A percentile compares a stretch with the other conserved stretches of the same genome.
Conservation (phyloP, 1,140 invertebrate genomes). For the Diachasmimorpha longicaudata region DNA sequence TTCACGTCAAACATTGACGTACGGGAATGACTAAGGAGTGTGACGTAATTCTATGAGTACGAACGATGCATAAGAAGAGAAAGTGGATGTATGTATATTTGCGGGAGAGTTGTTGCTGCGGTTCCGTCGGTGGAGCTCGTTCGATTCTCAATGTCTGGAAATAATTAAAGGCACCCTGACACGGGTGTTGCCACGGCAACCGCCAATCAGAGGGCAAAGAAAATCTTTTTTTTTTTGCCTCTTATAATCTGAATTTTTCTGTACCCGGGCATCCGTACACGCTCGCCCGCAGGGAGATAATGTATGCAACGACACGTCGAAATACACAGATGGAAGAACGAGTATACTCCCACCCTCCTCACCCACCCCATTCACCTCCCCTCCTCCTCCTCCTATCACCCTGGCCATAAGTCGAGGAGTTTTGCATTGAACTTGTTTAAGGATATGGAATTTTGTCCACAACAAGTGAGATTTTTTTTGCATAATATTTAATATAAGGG, state of each 20-base stretch:
- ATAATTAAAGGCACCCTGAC: slow-evolving; percentile 60
- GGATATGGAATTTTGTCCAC: background rate
- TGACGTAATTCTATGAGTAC: slow-evolving; percentile 8
- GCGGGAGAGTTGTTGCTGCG: slow-evolving; percentile 47
- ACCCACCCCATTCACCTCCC: background rate
- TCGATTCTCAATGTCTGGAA: slow-evolving; percentile 66
- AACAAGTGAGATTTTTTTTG: background rate
- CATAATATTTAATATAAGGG: no score
- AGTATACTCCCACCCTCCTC: slow-evolving; percentile 24
- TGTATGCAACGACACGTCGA: slow-evolving; percentile 61
- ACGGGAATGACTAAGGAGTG: background rate
- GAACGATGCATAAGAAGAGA: slow-evolving; percentile 13
- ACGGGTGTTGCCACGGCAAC: slow-evolving; percentile 64
- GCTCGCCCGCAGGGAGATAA: slow-evolving; percentile 50
- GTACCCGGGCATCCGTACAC: slow-evolving; percentile 24
- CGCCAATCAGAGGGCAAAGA: slow-evolving; percentile 63
- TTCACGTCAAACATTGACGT: background rate
- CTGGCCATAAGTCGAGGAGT: background rate
- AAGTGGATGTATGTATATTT: slow-evolving; percentile 16
- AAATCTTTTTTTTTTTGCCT: slow-evolving; percentile 46
- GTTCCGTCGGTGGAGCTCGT: slow-evolving; percentile 52
- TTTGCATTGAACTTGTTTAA: no score
- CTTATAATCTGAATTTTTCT: slow-evolving; percentile 32
- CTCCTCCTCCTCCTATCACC: background rate
- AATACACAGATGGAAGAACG: slow-evolving; percentile 36